Evolutionary conservation across 2,888 invertebrate genomes (phyloP), one percentile per base, ranked within the genome.

Genomic region (Apodemia zela): DNA sequence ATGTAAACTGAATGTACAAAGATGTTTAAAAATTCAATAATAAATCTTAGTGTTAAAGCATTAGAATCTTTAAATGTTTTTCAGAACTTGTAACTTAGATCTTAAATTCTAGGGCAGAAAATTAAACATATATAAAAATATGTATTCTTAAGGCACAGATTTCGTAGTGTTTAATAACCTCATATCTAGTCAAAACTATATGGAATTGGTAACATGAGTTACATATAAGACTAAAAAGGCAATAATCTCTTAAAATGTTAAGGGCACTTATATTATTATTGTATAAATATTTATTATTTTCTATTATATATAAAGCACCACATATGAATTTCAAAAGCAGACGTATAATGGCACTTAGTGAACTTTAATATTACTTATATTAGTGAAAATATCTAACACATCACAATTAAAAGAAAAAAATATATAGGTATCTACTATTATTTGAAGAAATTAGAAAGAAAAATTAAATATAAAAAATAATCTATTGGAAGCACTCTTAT

Each of bases 181-280:
- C 2, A 38, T 15, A 38, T 13, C 17, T 8, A 18, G 45, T 45
- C 45, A n/a, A 18, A 18, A 51, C 13, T 11, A 13, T 51, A 51
- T 11, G 51, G 51, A 51, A 51, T 21, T 21, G 51, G 21, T 51
- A 51, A 51, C 10, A 51, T 51, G 51, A 21, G 51, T 18, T 18
- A 58, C 45, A 76, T 78, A 74, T 75, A 76, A 75, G 75, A 74
- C 72, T 73, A 70, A 76, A 75, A 73, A 77, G 71, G 67, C 64
- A 74, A 74, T 70, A 67, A 68, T 68, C 66, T 68, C 68, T 72
- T 75, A 72, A 42, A 76, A 75, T 72, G 75, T 80, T 82, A 86
- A 86, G 88, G 86, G 85, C 86, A 84, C 86, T 75, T 75, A 67
- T 73, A 71, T 68, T 72, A 67, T 69, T 71, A 63, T 67, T 67